These are phyloP conservation scores for Atrina japonica DNA, from an alignment of 2,888 invertebrate species.

Conservation along the genomic window DNA sequence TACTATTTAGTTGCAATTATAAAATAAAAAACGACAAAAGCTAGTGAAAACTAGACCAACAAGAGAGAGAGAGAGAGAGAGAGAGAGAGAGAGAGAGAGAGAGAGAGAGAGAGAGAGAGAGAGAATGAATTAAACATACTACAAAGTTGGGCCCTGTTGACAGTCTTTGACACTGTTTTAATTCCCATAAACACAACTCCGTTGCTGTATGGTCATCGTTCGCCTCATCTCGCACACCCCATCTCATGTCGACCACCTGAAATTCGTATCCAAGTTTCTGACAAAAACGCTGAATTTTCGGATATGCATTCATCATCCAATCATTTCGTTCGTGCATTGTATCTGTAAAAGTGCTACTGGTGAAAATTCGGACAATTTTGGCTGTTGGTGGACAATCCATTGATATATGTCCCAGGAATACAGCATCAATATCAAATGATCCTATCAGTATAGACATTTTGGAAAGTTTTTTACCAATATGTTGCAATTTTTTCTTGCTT, in stretches of 20 bases:
- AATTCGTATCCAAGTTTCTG: constrained; percentile 73
- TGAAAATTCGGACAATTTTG: constrained; percentile 74
- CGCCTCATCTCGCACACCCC: constrained; percentile 75
- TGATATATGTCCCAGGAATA: constrained; percentile 53
- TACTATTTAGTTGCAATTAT: too few relatives aligned
- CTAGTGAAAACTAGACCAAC: too few relatives aligned
- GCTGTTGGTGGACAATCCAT: constrained; percentile 61
- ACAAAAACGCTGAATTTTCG: constrained; percentile 69
- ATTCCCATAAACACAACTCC: constrained; percentile 73
- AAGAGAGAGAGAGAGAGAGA: background rate
- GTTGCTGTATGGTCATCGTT: constrained; percentile 72
- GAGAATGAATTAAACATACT: constrained; percentile 52
- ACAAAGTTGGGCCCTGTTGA: constrained; percentile 76
- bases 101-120: background rate
- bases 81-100: background rate
- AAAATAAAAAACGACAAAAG: too few relatives aligned
- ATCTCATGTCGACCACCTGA: constrained; percentile 76
- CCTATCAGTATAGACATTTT: background rate
- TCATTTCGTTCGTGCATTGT: constrained; percentile 71
- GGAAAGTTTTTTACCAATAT: background rate
- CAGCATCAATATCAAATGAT: constrained; percentile 7
- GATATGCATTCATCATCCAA: constrained; percentile 72
- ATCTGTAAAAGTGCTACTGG: constrained; percentile 75
- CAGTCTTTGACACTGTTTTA: constrained; percentile 68
- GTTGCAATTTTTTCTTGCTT: background rate